Base-by-base conservation (phyloP, 2,888 invertebrate genomes). In the Sipha maydis region DNA sequence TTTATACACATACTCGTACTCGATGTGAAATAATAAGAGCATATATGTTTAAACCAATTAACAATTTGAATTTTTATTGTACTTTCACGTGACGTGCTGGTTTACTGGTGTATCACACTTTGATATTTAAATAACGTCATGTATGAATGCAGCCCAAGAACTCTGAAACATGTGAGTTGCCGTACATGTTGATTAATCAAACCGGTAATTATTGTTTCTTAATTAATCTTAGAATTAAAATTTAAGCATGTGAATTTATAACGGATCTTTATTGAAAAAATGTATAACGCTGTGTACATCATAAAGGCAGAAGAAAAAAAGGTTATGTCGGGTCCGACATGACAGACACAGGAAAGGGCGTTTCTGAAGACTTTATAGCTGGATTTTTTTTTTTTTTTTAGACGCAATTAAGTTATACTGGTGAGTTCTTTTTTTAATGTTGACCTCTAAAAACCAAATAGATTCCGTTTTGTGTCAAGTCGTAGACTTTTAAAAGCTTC, bases 331-430 rank as follows among this genome's bases (percentile, higher is more conserved):
- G 61, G 76, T 69, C 31, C 41, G 31, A 77, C 67, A 67, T 77
- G 76, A 85, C 84, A 67, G 41, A 31, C 14, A 67, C 84, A 85
- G 76, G 76, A 85, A 85, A 77, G 84, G 84, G 84, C 84, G 84
- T 85, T 85, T 85, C 76, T 85, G 48, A 77, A 77, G 76, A 85
- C 84, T 85, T 76, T 76, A 77, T 76, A 76, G 41, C 61, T 41
- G 84, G 84, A 31, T 54, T 83, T 84, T 84, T 71, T 83, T 75
- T 56, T 83, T 84, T 84, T 71, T 83, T 83, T 34, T 21, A 84
- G 21, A 85, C 25, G 25, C 76, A 77, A 85, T 85, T 77, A 85
- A 85, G 41, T 85, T 67, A 25, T 77, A 75, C 83, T 28, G 17
- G 56, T 28, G 28, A 61, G 28, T 48, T 84, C 1, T 34, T 48